Conservation (phyloP, 2,888 invertebrate genomes). For the Oligia latruncula region DNA sequence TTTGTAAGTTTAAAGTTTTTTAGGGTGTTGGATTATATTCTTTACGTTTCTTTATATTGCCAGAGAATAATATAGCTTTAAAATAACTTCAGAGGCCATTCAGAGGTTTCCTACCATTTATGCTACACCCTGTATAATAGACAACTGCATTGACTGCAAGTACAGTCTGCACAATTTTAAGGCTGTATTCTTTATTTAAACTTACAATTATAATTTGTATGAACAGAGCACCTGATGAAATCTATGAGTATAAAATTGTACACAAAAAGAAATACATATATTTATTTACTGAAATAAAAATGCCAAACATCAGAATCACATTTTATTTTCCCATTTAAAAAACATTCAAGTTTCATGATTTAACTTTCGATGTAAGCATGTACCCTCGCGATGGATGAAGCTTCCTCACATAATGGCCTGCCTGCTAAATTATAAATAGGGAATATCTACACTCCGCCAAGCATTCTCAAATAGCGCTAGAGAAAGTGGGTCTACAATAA, state of each 20-base stretch:
- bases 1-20: background rate
- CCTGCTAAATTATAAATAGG: conserved; percentile 39
- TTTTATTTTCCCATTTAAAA: conserved; percentile 73
- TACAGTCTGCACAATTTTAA: background rate
- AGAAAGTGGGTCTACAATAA: conserved; percentile 24
- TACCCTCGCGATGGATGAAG: conserved; percentile 41
- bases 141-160: background rate
- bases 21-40: background rate
- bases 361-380: conserved; percentile 69
- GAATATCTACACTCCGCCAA: conserved; percentile 46
- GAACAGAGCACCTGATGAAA: conserved; percentile 49
- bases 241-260: conserved; percentile 45
- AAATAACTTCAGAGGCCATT: background rate
- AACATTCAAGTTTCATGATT: conserved; percentile 70
- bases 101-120: background rate
- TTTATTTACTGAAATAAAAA: conserved; percentile 62
- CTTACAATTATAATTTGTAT: conserved; percentile 4
- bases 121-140: too few species aligned
- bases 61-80: background rate
- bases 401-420: conserved; percentile 16
- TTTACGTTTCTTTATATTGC: background rate
- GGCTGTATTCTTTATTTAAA: background rate
- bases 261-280: conserved; percentile 44
- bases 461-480: conserved; percentile 46
- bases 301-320: conserved; percentile 51